phyloP scores from a whole-genome alignment of 2,113 vertebrate species.

The Heptranchias perlo region DNA sequence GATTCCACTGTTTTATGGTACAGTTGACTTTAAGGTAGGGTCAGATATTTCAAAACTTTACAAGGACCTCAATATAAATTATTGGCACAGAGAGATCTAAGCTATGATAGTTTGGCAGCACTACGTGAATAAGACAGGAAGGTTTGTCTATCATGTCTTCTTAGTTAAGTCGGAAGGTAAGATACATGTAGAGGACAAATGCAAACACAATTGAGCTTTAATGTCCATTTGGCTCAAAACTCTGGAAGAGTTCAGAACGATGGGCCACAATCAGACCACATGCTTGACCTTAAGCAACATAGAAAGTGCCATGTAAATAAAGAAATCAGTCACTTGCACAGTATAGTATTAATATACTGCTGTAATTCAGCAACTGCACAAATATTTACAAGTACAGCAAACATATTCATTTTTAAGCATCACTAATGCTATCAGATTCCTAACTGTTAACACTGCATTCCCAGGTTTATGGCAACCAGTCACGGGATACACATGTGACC shows the following conservation, averaged over 20 bases:
- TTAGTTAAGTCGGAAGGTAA: neutral
- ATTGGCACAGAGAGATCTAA: neutral
- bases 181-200: neutral
- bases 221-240: neutral
- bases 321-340: neutral
- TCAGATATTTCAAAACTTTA: neutral
- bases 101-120: neutral
- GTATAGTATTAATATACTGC: neutral
- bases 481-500: neutral
- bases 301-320: neutral
- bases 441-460: slow-evolving; percentile 23
- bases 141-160: neutral
- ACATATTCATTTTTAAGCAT: slow-evolving; percentile 9
- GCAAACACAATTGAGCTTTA: neutral
- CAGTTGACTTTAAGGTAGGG: neutral
- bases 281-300: neutral
- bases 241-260: neutral
- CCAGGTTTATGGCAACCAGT: slow-evolving; percentile 3
- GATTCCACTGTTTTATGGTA: neutral
- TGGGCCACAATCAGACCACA: neutral
- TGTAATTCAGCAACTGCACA: neutral
- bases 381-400: slow-evolving; percentile 12
- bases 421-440: neutral
- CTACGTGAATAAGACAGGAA: neutral
- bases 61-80: neutral